Evolutionary conservation across 2,113 vertebrate species (phyloP), one percentile per base, ranked within the genome.

Genomic region (Myiopsitta monachus): DNA sequence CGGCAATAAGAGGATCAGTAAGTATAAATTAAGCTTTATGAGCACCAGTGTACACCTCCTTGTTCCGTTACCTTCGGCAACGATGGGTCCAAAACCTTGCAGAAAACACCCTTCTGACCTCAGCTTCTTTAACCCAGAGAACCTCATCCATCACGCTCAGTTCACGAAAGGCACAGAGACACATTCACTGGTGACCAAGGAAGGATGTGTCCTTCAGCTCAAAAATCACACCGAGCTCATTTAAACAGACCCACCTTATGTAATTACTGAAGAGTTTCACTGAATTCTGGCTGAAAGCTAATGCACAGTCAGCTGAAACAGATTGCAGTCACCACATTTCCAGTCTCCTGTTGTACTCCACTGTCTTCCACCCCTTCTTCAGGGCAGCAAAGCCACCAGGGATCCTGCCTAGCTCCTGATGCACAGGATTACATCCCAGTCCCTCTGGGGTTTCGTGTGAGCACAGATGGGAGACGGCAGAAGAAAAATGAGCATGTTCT

Each of bases 301-400:
- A 10, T 3, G 21, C 26, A 38, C 0, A 0, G 44, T 66, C n/a
- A 87, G n/a, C 81, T 85, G 57, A 55, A 78, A 26, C 1, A 1
- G 76, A 66, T 0, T 10, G 51, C 6, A n/a, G 57, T 10, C 0
- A 4, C 17, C 27, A 18, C 47, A 26, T 27, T 68, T 67, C 23
- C 44, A 75, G 55, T 38, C 62, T 88, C 69, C 87, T 78, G 54
- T 6, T 59, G 33, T 16, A 47, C 18, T 36, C 39, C 52, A 21
- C 14, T 62, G 55, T 27, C 52, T 52, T 51, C 22, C 39, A 72
- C 5, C 23, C 27, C 61, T 36, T 43, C 30, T 43, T 26, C 27
- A 8, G 66, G 79, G 44, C 43, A 94, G 46, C 57, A 55, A 15
- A 87, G 44, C 30, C 87, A 55, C 22, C 75, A n/a, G 69, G 46